These are phyloP conservation scores for Drosophila azteca DNA, from an alignment of 1,140 invertebrate species.

Conservation along the genomic window DNA sequence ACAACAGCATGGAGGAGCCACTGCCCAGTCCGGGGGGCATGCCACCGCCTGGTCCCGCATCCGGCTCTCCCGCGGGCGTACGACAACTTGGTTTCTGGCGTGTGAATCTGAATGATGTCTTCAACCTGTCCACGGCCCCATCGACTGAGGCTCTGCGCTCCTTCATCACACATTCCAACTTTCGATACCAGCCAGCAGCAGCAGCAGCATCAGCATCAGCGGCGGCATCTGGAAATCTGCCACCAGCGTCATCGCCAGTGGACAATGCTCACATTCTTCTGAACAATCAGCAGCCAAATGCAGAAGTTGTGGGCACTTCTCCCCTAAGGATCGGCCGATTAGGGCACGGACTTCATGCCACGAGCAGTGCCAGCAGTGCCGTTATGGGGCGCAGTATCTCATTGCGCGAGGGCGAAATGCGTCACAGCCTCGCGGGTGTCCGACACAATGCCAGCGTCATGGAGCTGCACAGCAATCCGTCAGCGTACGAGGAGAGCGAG, in stretches of 20 bases:
- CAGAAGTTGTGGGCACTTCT: constrained; percentile 11
- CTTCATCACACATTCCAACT: constrained; percentile 72
- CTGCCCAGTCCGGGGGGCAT: constrained; percentile 6
- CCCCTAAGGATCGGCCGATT: constrained; percentile 8
- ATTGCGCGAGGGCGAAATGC: constrained; percentile 63
- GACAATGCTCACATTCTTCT: constrained; percentile 58
- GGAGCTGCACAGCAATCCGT: constrained; percentile 55
- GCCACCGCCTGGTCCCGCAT: neutral
- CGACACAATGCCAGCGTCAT: constrained; percentile 64
- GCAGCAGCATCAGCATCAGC: neutral
- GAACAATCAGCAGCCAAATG: constrained; percentile 23
- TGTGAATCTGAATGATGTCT: constrained; percentile 64
- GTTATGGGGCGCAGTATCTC: constrained; percentile 68
- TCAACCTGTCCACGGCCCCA: constrained; percentile 66
- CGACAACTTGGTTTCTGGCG: constrained; percentile 69
- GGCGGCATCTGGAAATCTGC: constrained; percentile 1
- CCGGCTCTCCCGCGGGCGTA: constrained; percentile 29
- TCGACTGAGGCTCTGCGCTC: constrained; percentile 67
- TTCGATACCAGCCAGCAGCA: constrained; percentile 50
- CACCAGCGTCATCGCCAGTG: constrained; percentile 4
- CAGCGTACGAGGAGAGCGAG: constrained; percentile 34
- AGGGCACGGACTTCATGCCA: too few species aligned
- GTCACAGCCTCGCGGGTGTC: constrained; percentile 28
- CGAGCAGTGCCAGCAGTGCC: constrained; percentile 1
- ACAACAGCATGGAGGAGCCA: constrained; percentile 48